Evolutionary conservation across 2,113 vertebrate genomes (phyloP), one percentile per base, ranked within the genome.

Genomic region (Pterophyllum scalare): DNA sequence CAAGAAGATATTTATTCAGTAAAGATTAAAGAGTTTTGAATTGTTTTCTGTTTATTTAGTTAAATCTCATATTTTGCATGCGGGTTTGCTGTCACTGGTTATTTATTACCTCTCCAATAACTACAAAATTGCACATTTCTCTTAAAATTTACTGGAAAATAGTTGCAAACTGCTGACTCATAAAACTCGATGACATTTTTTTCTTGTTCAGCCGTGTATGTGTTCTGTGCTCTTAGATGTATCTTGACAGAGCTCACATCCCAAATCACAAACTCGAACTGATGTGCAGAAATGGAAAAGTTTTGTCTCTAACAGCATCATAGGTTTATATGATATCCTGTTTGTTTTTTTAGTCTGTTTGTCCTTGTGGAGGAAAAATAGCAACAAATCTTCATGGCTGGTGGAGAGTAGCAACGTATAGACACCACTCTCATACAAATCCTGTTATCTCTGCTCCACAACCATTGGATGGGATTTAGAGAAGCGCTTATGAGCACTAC

Each of bases 371-470:
- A 43, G 64, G 59, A 83, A 54, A 79, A 62, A 83, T 26, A 61
- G 62, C 9, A 77, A 38, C 72, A 79, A 22, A 78, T 79, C 60
- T 75, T 62, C 54, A 70, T 14, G 19, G 43, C 86, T 88, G 59
- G 80, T 62, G 77, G 75, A 85, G 43, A 65, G 57, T 24, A 81
- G 64, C 56, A 81, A 75, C 33, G 35, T 64, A 60, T 38, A 17
- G 77, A 59, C 62, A 43, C 65, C 61, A 80, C 52, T 61, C 62
- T 84, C 80, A 79, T 87, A 77, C 85, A 90, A 89, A 93, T 92
- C 86, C 82, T 87, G 85, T 91, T 89, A 91, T 92, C 83, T 90
- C 80, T 86, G 81, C 81, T 90, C 60, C 64, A 67, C 85, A 83
- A 90, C 86, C 87, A 84, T 81, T 28, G 60, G 84, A 86, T 33